Percentiles rank a stretch among this genome's conserved stretches.
phyloP scores from a whole-genome alignment of 2,797 vertebrate genomes.

The Rhinatrema bivittatum region DNA sequence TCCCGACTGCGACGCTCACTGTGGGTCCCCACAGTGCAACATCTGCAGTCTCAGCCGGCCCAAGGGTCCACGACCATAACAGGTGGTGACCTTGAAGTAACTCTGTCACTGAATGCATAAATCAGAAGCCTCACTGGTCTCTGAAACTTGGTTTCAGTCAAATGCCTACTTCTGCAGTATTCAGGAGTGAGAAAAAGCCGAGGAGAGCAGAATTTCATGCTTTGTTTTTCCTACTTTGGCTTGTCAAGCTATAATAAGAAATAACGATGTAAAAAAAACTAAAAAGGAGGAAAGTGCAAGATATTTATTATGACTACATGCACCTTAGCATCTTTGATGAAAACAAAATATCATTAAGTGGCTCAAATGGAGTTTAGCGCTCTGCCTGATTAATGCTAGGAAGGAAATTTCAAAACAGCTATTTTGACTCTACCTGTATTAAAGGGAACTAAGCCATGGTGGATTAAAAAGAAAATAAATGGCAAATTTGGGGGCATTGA shows the following conservation, averaged over 20 bases:
- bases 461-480: constrained; percentile 26
- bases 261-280: background rate
- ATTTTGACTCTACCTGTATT: constrained; percentile 11
- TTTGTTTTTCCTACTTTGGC: too few species aligned
- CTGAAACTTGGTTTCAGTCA: too few species aligned
- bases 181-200: background rate
- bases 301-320: background rate
- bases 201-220: background rate
- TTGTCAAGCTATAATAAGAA: too few species aligned
- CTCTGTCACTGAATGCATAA: too few species aligned
- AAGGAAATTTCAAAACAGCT: constrained; percentile 9
- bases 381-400: constrained; percentile 11
- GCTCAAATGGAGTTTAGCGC: constrained; percentile 25
- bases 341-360: constrained; percentile 24
- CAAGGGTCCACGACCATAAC: too few species aligned
- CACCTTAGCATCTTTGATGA: background rate
- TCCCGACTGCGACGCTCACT: too few species aligned
- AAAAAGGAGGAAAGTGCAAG: background rate
- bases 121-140: too few species aligned
- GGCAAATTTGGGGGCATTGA: constrained; percentile 12
- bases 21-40: too few species aligned
- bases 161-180: too few species aligned
- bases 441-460: constrained; percentile 1
- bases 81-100: too few species aligned
- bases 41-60: too few species aligned